phyloP scores from a whole-genome alignment of 2,888 invertebrate species.

The Caenorhabditis uteleia region DNA sequence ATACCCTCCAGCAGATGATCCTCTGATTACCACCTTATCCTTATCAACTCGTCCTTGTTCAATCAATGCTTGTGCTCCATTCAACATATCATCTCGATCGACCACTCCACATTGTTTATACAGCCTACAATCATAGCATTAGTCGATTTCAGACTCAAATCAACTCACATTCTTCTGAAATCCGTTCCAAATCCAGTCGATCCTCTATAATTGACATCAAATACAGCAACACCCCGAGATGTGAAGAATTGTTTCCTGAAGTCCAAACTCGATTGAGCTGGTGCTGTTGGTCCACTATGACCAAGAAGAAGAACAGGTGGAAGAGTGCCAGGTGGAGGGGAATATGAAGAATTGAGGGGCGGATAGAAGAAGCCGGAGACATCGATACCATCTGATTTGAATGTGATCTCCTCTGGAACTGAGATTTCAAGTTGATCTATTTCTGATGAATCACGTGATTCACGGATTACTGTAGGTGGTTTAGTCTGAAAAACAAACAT shows the following conservation, averaged over 20 bases:
- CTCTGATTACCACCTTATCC: slow-evolving; percentile 70
- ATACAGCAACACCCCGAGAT: slow-evolving; percentile 70
- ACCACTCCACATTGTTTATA: slow-evolving; percentile 70
- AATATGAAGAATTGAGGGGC: no score
- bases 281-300: slow-evolving; percentile 72
- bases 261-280: slow-evolving; percentile 63
- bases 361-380: slow-evolving; percentile 65
- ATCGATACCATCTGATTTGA: slow-evolving; percentile 50
- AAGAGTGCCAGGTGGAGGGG: slow-evolving; percentile 59
- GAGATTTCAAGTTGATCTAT: slow-evolving; percentile 67
- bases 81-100: slow-evolving; percentile 71
- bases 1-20: slow-evolving; percentile 70
- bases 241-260: slow-evolving; percentile 69
- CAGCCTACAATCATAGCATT: slow-evolving; percentile 59
- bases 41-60: slow-evolving; percentile 66
- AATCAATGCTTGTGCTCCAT: slow-evolving; percentile 69
- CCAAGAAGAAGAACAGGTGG: slow-evolving; percentile 71
- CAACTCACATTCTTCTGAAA: slow-evolving; percentile 69
- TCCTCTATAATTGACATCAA: slow-evolving; percentile 72
- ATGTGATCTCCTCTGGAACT: slow-evolving; percentile 69
- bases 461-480: no score
- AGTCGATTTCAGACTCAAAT: slow-evolving; percentile 1
- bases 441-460: slow-evolving; percentile 34
- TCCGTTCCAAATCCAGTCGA: slow-evolving; percentile 71
- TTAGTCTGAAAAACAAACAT: no score